Percentiles rank a stretch among this genome's conserved stretches.
Conservation (phyloP, 2,113 vertebrate species). For the Cichladusa arquata region DNA sequence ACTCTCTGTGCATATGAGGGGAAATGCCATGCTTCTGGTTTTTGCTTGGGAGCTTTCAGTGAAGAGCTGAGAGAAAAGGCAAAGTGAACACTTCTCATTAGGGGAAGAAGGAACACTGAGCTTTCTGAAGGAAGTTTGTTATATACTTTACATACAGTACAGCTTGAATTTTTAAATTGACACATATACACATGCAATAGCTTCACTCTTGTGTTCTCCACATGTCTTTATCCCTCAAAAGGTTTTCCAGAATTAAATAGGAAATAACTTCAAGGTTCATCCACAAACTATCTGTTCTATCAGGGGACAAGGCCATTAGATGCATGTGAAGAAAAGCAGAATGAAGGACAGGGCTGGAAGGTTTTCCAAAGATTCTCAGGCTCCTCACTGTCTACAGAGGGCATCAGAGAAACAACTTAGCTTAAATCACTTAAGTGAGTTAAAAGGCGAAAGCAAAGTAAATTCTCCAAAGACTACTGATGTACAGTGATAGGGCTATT, state of each 20-base stretch:
- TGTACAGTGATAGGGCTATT: not conserved
- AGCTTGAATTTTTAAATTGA: not conserved
- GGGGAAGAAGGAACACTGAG: not conserved
- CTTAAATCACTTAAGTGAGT: not conserved
- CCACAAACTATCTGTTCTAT: not conserved
- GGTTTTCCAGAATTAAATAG: not conserved
- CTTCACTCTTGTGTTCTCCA: not conserved
- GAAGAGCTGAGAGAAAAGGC: not conserved
- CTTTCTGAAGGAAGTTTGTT: not conserved
- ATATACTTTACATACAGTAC: not conserved
- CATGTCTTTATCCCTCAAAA: not conserved
- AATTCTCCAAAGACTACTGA: not conserved
- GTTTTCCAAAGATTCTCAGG: not conserved
- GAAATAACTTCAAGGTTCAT: not conserved
- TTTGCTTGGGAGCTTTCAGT: not conserved
- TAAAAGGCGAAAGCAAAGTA: not conserved
- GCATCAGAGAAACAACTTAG: not conserved
- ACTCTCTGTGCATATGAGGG: fast-evolving
- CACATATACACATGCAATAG: not conserved
- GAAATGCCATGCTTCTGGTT: not conserved
- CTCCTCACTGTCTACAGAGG: not conserved
- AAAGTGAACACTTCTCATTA: not conserved
- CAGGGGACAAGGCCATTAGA: not conserved
- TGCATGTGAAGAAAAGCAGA: not conserved
- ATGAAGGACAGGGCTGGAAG: not conserved